Evolutionary conservation across 2,797 vertebrate genomes (phyloP).

Genomic region (Potorous gilbertii): DNA sequence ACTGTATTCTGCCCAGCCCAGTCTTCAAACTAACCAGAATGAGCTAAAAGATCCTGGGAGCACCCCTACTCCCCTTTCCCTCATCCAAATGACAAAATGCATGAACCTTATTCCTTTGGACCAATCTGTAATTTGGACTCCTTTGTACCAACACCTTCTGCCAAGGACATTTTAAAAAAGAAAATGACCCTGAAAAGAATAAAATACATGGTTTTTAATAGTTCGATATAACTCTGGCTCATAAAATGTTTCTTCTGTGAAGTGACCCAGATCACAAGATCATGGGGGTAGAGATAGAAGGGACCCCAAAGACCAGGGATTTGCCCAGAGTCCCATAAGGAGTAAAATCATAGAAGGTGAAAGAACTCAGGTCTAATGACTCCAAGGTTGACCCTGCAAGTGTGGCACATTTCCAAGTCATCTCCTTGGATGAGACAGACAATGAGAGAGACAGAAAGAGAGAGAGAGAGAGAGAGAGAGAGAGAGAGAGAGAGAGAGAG

Average conservation of each 20-base stretch:
- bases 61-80: neutral
- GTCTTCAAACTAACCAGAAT: neutral
- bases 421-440: neutral
- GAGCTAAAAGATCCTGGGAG: neutral
- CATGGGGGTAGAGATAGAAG: neutral
- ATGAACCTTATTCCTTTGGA: neutral
- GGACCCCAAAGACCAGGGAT: neutral
- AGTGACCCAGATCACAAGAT: neutral
- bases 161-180: neutral
- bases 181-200: neutral
- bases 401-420: neutral
- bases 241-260: neutral
- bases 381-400: neutral
- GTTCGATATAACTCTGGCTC: neutral
- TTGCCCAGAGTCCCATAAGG: neutral
- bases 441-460: no score
- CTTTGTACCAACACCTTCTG: neutral
- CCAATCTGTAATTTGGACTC: neutral
- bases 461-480: no score
- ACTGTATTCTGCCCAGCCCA: neutral
- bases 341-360: neutral
- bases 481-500: no score
- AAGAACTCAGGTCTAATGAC: neutral
- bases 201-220: neutral
- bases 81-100: neutral